A percentile compares a stretch with the other conserved stretches of the same genome.
phyloP scores from a whole-genome alignment of 2,888 invertebrate genomes.

The Cataglyphis rosenhaueri region DNA sequence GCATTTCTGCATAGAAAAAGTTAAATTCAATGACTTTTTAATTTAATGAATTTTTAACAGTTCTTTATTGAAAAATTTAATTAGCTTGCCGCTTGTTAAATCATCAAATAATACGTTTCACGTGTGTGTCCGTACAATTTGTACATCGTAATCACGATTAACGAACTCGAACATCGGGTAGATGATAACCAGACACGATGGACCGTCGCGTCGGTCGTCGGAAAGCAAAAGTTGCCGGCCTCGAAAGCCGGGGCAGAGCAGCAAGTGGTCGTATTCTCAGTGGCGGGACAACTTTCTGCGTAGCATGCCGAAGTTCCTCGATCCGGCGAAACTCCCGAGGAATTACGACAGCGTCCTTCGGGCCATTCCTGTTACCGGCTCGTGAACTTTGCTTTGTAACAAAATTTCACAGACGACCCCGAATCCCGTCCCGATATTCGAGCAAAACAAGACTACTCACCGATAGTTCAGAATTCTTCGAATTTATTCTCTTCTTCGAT shows the following conservation, averaged over 20 bases:
- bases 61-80: background rate
- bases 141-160: conserved; percentile 54
- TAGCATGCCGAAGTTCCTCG: conserved; percentile 66
- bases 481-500: background rate
- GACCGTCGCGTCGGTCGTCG: conserved; percentile 38
- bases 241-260: conserved; percentile 65
- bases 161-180: conserved; percentile 42
- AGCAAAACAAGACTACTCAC: conserved; percentile 40
- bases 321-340: conserved; percentile 66
- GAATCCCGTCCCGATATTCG: conserved; percentile 48
- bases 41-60: background rate
- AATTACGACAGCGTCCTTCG: conserved; percentile 64
- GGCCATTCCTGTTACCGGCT: conserved; percentile 66
- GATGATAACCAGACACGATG: conserved; percentile 59
- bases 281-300: conserved; percentile 62
- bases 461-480: conserved; percentile 16
- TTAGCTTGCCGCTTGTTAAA: background rate
- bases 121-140: conserved; percentile 9
- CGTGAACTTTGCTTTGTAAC: conserved; percentile 64
- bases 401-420: conserved; percentile 62
- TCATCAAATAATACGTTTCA: background rate
- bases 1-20: background rate
- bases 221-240: conserved; percentile 68
- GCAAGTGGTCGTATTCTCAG: conserved; percentile 75
- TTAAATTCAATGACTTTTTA: background rate